Evolutionary conservation across 2,113 vertebrate genomes (phyloP).

Genomic region (Numenius arquata): DNA sequence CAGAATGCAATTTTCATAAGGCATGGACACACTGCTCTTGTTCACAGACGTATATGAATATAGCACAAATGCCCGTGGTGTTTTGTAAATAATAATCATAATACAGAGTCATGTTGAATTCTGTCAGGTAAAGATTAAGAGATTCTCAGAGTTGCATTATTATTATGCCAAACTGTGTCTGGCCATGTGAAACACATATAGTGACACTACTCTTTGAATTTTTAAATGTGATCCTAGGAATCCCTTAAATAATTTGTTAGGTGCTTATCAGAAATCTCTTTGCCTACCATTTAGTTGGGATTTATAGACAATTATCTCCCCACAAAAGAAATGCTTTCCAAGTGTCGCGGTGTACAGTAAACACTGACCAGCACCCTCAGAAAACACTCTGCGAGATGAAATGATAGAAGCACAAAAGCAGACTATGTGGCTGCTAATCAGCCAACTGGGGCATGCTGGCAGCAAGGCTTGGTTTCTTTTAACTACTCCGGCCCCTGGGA

Average conservation of each 20-base stretch:
- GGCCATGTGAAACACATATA: neutral
- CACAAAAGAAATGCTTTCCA: constrained; percentile 16
- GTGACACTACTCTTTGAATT: neutral
- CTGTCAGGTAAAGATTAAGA: neutral
- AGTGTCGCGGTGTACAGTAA: neutral
- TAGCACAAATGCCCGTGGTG: neutral
- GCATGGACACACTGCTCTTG: neutral
- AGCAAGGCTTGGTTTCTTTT: neutral
- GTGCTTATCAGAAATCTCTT: constrained; percentile 17
- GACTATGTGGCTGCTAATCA: neutral
- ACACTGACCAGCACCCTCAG: constrained; percentile 48
- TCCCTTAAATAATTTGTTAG: constrained; percentile 27
- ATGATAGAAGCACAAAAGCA: neutral
- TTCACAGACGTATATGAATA: neutral
- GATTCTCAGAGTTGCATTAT: neutral
- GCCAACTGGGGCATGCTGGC: constrained; percentile 8
- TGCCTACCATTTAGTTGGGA: neutral
- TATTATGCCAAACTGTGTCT: neutral
- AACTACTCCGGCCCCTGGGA: neutral
- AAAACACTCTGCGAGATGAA: neutral
- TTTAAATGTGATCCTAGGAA: constrained; percentile 3
- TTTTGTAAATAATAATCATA: neutral
- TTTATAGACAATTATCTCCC: constrained; percentile 40
- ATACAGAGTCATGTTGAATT: neutral
- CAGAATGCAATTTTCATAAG: neutral